Percentiles rank a stretch among this genome's conserved stretches.
Conservation (phyloP, 2,797 vertebrate species). For the Tenualosa thibaudeaui region DNA sequence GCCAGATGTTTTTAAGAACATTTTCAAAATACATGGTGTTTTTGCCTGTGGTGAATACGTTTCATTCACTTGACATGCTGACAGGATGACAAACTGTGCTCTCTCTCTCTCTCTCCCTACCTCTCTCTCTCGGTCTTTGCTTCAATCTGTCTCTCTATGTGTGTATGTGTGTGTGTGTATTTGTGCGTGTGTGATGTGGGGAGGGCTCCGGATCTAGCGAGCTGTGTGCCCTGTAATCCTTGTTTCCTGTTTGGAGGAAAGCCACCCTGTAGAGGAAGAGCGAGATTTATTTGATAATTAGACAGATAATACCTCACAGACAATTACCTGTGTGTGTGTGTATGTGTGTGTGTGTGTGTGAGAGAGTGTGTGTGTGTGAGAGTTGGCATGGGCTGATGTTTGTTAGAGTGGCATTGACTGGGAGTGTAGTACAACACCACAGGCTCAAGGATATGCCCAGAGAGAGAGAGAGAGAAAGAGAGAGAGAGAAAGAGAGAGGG, state of each 20-base stretch:
- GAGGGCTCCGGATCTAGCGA: constrained; percentile 72
- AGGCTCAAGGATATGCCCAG: neutral
- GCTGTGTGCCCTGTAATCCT: constrained; percentile 73
- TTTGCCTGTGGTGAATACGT: neutral
- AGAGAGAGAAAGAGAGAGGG: neutral
- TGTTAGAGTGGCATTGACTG: neutral
- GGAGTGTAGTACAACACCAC: neutral
- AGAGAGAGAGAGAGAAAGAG: constrained; percentile 28
- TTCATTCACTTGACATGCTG: neutral
- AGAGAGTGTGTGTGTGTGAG: no score
- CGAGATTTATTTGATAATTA: constrained; percentile 61
- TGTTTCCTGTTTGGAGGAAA: constrained; percentile 76
- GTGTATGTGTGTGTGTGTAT: constrained; percentile 52
- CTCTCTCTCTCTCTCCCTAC: neutral
- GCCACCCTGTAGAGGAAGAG: constrained; percentile 55
- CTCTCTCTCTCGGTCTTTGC: neutral
- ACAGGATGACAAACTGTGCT: neutral
- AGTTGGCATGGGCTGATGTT: neutral
- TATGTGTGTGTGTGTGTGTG: neutral
- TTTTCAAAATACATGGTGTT: constrained; percentile 2
- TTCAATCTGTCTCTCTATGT: neutral
- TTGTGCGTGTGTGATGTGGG: constrained; percentile 54
- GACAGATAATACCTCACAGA: constrained; percentile 58
- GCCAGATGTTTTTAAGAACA: neutral
- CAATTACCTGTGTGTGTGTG: constrained; percentile 53